These are phyloP conservation scores for Athalia cordata DNA, from an alignment of 2,888 invertebrate species.

Conservation along the genomic window DNA sequence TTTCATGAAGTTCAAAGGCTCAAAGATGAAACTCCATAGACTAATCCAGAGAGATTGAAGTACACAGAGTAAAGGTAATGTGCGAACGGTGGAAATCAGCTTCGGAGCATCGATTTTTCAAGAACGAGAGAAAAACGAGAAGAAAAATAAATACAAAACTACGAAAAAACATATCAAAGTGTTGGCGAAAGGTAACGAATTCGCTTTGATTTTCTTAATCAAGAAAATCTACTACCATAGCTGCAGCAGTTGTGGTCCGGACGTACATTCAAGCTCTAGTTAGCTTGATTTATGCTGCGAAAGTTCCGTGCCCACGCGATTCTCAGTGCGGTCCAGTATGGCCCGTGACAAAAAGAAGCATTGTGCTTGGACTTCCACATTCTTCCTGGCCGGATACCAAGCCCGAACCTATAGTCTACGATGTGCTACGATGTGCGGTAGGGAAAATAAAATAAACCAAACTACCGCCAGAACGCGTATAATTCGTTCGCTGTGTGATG, in stretches of 20 bases:
- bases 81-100: constrained; percentile 12
- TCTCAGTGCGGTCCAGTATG: constrained; percentile 33
- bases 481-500: neutral
- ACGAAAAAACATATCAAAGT: constrained; percentile 7
- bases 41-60: neutral
- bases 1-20: constrained; percentile 11
- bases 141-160: too few relatives aligned
- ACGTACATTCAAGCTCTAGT: constrained; percentile 38
- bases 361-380: constrained; percentile 34
- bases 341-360: constrained; percentile 31
- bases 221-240: neutral
- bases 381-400: constrained; percentile 42
- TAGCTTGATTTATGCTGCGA: constrained; percentile 52
- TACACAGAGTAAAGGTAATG: neutral
- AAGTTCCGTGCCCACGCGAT: constrained; percentile 48
- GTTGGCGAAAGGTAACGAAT: constrained; percentile 17
- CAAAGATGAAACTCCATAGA: neutral
- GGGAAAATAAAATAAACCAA: constrained; percentile 6
- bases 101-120: constrained; percentile 1
- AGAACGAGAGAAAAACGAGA: neutral
- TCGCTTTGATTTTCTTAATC: constrained; percentile 35
- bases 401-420: constrained; percentile 27
- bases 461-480: neutral
- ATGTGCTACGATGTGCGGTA: constrained; percentile 28
- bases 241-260: constrained; percentile 14